Evolutionary conservation across 2,797 vertebrate species (phyloP).

Genomic region (Neopelma chrysocephalum): DNA sequence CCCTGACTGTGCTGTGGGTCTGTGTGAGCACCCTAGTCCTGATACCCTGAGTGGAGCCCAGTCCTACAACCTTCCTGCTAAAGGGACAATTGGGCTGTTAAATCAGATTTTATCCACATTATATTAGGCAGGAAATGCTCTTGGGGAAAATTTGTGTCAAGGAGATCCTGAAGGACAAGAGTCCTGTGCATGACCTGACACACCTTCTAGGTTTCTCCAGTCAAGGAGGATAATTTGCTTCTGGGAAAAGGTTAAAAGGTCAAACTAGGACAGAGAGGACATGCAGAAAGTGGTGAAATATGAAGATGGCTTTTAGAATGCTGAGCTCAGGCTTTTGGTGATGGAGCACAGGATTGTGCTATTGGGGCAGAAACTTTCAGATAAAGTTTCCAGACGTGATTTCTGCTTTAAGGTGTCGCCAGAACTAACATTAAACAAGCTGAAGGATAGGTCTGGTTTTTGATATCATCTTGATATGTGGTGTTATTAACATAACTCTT

Average conservation of each 20-base stretch:
- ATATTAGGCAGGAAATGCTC: not conserved
- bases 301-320: not conserved
- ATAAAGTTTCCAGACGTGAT: slow-evolving; percentile 18
- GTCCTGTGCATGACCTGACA: not conserved
- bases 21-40: not conserved
- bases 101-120: slow-evolving; percentile 2
- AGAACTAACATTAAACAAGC: slow-evolving; percentile 25
- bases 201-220: not conserved
- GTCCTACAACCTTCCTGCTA: not conserved
- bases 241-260: not conserved
- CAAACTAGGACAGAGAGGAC: not conserved
- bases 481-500: slow-evolving; percentile 1
- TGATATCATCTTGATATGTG: slow-evolving; percentile 17
- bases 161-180: not conserved
- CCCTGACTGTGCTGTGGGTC: not conserved
- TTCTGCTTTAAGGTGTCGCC: slow-evolving; percentile 23
- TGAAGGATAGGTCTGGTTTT: not conserved
- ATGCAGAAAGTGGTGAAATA: not conserved
- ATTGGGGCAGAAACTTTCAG: not conserved
- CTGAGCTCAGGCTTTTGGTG: not conserved
- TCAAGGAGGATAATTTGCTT: not conserved
- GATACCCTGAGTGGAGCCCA: not conserved
- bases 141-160: not conserved
- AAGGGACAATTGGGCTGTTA: not conserved
- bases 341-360: not conserved